A percentile compares a stretch with the other conserved stretches of the same genome.
These are phyloP conservation scores for Sminthurinus aureus DNA, from an alignment of 2,888 invertebrate species.

Conservation along the genomic window DNA sequence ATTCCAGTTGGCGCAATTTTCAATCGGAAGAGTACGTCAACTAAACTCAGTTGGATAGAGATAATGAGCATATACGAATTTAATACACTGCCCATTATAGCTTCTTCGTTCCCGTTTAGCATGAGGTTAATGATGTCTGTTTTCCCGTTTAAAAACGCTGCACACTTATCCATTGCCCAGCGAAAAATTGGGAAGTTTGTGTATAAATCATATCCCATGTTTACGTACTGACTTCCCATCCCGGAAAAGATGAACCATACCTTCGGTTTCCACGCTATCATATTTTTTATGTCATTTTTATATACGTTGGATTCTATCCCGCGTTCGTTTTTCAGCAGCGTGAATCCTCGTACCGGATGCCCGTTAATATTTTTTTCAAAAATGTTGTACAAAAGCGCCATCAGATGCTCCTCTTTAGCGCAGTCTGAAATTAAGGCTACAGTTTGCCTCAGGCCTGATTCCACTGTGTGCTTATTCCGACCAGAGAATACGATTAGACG, in stretches of 20 bases:
- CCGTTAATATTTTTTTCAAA: conserved; percentile 14
- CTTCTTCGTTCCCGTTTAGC: conserved; percentile 76
- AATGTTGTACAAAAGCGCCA: conserved; percentile 35
- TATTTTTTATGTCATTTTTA: conserved; percentile 63
- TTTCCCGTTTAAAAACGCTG: conserved; percentile 77
- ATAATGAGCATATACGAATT: conserved; percentile 95
- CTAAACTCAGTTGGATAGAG: conserved; percentile 81
- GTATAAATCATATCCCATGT: too few relatives aligned
- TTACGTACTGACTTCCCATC: too few relatives aligned
- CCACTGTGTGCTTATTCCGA: conserved; percentile 21
- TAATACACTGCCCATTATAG: conserved; percentile 83
- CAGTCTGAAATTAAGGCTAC: too few relatives aligned
- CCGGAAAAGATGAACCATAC: too few relatives aligned
- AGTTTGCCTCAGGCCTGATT: conserved; percentile 9
- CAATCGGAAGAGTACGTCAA: conserved; percentile 78
- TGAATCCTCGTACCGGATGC: conserved; percentile 31
- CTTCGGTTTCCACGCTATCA: conserved; percentile 71
- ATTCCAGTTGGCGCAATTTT: conserved; percentile 91
- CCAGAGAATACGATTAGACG: conserved; percentile 32
- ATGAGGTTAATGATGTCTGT: conserved; percentile 84
- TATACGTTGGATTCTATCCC: too few relatives aligned
- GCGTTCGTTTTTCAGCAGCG: neutral
- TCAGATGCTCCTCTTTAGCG: conserved; percentile 27
- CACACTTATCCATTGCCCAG: conserved; percentile 78
- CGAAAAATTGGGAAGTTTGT: conserved; percentile 67